Percentiles rank a stretch among this genome's conserved stretches.
These are phyloP conservation scores for Anoncus sp. DNA, from an alignment of 2,888 invertebrate genomes.

Conservation along the genomic window DNA sequence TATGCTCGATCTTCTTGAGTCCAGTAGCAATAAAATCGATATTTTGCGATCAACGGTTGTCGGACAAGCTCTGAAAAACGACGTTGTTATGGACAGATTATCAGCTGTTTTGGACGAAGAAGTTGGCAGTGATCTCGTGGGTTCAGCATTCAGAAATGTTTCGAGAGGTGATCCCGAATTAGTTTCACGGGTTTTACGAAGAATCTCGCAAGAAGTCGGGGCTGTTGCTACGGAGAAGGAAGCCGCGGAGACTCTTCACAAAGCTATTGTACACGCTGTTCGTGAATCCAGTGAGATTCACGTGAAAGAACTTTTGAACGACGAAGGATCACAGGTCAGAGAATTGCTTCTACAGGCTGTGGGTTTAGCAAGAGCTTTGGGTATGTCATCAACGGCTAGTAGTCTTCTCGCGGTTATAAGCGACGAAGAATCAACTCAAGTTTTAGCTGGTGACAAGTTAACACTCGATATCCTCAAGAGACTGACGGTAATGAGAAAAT, in stretches of 20 bases:
- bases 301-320: slow-evolving; percentile 85
- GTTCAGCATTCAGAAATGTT: slow-evolving; percentile 88
- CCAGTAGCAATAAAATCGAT: slow-evolving; percentile 85
- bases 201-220: slow-evolving; percentile 86
- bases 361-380: slow-evolving; percentile 88
- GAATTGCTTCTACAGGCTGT: slow-evolving; percentile 87
- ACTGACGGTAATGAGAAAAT: slow-evolving; percentile 88
- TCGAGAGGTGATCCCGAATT: slow-evolving; percentile 86
- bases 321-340: slow-evolving; percentile 82
- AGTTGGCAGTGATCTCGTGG: slow-evolving; percentile 85
- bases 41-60: slow-evolving; percentile 86
- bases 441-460: slow-evolving; percentile 85
- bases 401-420: slow-evolving; percentile 85
- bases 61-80: slow-evolving; percentile 84
- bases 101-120: slow-evolving; percentile 86
- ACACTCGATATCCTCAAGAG: slow-evolving; percentile 89
- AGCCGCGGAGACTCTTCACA: slow-evolving; percentile 87
- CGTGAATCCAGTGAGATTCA: slow-evolving; percentile 86
- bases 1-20: slow-evolving; percentile 74
- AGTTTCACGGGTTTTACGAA: slow-evolving; percentile 86
- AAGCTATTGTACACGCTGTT: slow-evolving; percentile 88
- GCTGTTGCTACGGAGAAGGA: slow-evolving; percentile 87
- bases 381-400: slow-evolving; percentile 87
- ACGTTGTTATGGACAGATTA: slow-evolving; percentile 87
- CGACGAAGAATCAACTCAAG: slow-evolving; percentile 85